Evolutionary conservation across 2,888 invertebrate species (phyloP).

Genomic region (Patella pellucida): DNA sequence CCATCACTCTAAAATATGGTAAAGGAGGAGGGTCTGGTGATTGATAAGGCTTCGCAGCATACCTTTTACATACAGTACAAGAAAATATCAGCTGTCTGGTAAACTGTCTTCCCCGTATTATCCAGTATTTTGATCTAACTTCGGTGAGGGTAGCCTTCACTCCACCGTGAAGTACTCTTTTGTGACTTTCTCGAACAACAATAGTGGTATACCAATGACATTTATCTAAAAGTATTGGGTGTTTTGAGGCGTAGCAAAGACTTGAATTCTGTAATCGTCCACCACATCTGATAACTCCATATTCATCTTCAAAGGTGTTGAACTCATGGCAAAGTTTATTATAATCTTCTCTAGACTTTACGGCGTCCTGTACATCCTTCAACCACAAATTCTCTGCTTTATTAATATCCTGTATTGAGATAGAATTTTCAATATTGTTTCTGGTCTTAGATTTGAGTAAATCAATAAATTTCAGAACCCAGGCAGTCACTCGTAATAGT

Average conservation of each 20-base stretch:
- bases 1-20: background rate
- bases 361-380: background rate
- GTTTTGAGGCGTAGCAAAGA: background rate
- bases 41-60: background rate
- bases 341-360: background rate
- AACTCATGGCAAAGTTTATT: background rate
- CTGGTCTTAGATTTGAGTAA: background rate
- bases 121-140: slow-evolving; percentile 3
- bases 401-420: background rate
- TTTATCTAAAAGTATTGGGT: background rate
- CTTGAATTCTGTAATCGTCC: background rate
- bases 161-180: background rate
- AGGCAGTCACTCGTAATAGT: background rate
- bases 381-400: background rate
- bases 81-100: background rate
- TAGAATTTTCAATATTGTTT: background rate
- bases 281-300: background rate
- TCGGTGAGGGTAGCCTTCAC: background rate
- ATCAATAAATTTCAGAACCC: background rate
- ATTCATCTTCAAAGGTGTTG: background rate
- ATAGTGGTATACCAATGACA: background rate
- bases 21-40: background rate
- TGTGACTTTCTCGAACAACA: background rate
- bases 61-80: background rate
- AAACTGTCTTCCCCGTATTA: background rate